These are phyloP conservation scores for Disparrhopalites patrizii DNA, from an alignment of 2,888 invertebrate species.

Conservation along the genomic window DNA sequence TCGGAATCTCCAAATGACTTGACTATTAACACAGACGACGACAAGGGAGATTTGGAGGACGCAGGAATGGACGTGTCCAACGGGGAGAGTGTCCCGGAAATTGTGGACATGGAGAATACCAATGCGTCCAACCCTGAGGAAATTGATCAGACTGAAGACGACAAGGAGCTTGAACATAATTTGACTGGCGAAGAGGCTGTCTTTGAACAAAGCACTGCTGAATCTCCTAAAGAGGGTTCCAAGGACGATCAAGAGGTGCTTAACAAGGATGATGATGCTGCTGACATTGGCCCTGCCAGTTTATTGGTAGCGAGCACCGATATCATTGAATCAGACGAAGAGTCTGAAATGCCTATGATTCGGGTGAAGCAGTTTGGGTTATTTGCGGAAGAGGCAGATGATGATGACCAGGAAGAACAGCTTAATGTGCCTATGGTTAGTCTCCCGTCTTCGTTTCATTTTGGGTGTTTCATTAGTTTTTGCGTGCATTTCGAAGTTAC, in stretches of 20 bases:
- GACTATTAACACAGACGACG: too few species aligned
- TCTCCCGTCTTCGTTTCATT: too few species aligned
- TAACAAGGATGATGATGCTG: constrained; percentile 14
- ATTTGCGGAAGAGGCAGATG: constrained; percentile 33
- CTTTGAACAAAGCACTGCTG: neutral
- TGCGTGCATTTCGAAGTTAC: neutral
- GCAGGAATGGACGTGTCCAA: neutral
- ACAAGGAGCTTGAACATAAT: constrained; percentile 51
- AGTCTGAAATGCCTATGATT: constrained; percentile 30
- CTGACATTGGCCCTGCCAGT: constrained; percentile 17
- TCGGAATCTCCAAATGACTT: too few species aligned
- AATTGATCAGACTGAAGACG: constrained; percentile 35
- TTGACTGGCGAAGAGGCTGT: constrained; percentile 51
- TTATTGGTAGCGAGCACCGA: constrained; percentile 48
- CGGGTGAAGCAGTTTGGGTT: constrained; percentile 31
- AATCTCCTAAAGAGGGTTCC: too few species aligned
- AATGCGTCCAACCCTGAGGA: too few species aligned
- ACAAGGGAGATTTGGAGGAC: neutral
- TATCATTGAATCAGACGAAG: constrained; percentile 41
- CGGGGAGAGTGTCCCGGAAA: neutral
- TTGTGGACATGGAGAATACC: too few species aligned
- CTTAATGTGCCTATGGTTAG: neutral
- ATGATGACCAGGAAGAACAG: constrained; percentile 31
- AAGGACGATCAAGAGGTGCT: constrained; percentile 49
- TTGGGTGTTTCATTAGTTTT: neutral